Percentiles rank a stretch among this genome's conserved stretches.
Conservation (phyloP, 1,140 invertebrate genomes). For the Metaphire vulgaris region DNA sequence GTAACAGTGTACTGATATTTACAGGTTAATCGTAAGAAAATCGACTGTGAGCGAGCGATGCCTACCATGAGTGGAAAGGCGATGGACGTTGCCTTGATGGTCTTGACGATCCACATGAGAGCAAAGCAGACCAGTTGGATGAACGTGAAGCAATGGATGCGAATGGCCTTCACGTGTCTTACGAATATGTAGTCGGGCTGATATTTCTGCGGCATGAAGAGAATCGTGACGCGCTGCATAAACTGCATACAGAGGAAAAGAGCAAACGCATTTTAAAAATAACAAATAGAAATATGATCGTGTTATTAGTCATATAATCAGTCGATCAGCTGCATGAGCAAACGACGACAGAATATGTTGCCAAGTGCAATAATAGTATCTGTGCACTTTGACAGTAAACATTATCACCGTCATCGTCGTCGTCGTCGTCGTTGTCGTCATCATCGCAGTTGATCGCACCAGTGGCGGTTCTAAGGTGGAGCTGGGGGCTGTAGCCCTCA, state of each 20-base stretch:
- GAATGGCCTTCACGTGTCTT: constrained; percentile 74
- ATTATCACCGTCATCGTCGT: no score
- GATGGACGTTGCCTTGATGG: constrained; percentile 69
- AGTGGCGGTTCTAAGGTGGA: no score
- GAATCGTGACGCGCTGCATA: constrained; percentile 85
- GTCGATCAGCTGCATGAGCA: not conserved
- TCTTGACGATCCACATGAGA: constrained; percentile 29
- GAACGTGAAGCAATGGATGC: constrained; percentile 84
- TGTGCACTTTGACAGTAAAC: not conserved
- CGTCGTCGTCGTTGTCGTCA: no score
- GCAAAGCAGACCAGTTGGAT: constrained; percentile 60
- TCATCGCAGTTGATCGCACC: no score
- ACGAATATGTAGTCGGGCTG: constrained; percentile 95
- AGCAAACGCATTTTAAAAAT: not conserved
- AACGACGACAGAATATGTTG: not conserved
- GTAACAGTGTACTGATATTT: no score
- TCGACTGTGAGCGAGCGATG: no score
- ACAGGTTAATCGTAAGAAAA: no score
- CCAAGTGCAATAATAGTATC: not conserved
- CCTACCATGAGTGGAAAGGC: constrained; percentile 86
- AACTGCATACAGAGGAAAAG: constrained; percentile 61
- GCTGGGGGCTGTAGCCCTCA: no score
- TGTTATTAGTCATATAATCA: not conserved
- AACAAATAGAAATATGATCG: not conserved
- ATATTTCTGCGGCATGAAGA: constrained; percentile 95